Percentiles rank a stretch among this genome's conserved stretches.
Conservation (phyloP, 2,113 vertebrate species). For the Hippocampus mohnikei region DNA sequence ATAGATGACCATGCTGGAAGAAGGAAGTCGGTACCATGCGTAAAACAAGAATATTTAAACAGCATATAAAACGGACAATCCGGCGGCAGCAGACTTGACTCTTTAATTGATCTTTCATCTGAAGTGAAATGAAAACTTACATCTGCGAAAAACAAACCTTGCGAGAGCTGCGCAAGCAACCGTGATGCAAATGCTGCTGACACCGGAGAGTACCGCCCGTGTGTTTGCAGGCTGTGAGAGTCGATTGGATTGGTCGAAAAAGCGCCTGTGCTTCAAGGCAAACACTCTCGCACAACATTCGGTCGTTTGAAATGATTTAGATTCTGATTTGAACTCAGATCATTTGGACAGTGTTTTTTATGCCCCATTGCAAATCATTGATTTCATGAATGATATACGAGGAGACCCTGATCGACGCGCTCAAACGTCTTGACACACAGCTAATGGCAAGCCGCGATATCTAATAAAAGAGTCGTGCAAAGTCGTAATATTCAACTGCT, state of each 20-base stretch:
- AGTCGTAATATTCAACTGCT: neutral
- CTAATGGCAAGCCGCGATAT: no score
- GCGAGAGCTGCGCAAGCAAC: slow-evolving; percentile 39
- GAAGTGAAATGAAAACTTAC: slow-evolving; percentile 24
- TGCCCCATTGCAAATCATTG: no score
- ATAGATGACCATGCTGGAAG: neutral
- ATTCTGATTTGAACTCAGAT: no score
- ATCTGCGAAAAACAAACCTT: slow-evolving; percentile 28
- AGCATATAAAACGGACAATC: neutral
- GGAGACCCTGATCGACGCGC: no score
- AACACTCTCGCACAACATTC: neutral
- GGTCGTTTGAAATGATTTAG: slow-evolving; percentile 1
- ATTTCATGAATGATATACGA: no score
- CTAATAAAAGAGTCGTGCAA: no score
- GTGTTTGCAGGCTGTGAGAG: slow-evolving; percentile 13
- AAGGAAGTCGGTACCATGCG: neutral
- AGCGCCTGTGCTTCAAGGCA: slow-evolving; percentile 4
- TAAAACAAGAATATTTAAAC: neutral
- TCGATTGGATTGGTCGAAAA: slow-evolving; percentile 22
- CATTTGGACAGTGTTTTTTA: no score
- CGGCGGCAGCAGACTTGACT: neutral
- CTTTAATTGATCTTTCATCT: slow-evolving; percentile 33
- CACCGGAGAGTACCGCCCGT: neutral
- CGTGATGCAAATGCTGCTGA: slow-evolving; percentile 27
- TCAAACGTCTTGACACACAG: no score